phyloP scores from a whole-genome alignment of 2,113 vertebrate species.

The Pyxicephalus adspersus region DNA sequence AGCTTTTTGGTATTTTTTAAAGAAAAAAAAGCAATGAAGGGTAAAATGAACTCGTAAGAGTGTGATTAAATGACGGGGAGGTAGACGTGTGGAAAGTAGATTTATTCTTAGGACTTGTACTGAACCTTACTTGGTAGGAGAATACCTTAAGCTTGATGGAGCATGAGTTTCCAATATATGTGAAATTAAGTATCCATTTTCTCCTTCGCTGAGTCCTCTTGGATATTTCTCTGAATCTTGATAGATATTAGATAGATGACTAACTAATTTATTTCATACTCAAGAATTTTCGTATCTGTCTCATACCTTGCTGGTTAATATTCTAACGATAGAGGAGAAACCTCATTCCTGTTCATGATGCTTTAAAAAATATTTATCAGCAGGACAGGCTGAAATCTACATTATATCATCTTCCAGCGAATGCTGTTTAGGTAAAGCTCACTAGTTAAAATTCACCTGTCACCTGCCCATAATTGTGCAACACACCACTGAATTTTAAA shows the following conservation, averaged over 20 bases:
- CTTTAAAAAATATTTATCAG: background rate
- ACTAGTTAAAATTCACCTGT: too few relatives aligned
- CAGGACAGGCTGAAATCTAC: background rate
- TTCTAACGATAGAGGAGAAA: conserved; percentile 25
- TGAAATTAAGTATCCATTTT: conserved; percentile 58
- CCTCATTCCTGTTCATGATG: background rate
- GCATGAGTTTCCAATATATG: conserved; percentile 45
- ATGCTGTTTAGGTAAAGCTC: too few relatives aligned
- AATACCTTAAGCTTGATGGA: conserved; percentile 55
- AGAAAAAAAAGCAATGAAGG: conserved; percentile 41
- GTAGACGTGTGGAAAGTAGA: conserved; percentile 26
- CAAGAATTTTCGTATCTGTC: conserved; percentile 36
- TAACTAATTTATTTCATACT: conserved; percentile 35
- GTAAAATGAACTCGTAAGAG: conserved; percentile 59
- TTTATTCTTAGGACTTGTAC: conserved; percentile 40
- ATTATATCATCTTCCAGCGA: background rate
- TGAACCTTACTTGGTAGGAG: conserved; percentile 57
- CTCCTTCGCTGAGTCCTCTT: conserved; percentile 48
- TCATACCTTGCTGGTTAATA: conserved; percentile 22
- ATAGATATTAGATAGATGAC: conserved; percentile 47
- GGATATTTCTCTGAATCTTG: conserved; percentile 35
- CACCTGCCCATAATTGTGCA: too few relatives aligned
- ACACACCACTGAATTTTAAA: too few relatives aligned
- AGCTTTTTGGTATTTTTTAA: conserved; percentile 51
- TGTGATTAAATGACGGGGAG: conserved; percentile 56